phyloP scores from a whole-genome alignment of 2,797 vertebrate genomes.

The Sebastes jordani region DNA sequence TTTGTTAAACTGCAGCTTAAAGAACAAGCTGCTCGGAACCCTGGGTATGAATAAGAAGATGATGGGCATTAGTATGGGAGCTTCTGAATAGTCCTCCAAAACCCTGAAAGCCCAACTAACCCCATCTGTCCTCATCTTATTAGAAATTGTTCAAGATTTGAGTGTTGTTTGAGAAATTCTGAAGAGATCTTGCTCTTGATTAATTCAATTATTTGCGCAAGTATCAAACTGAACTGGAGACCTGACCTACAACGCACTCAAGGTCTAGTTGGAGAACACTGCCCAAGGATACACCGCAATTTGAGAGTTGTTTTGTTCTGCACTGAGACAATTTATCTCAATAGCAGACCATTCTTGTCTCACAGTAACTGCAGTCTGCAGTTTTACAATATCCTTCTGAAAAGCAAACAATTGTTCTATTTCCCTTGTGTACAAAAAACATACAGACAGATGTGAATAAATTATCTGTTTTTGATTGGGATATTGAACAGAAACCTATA shows the following conservation, averaged over 20 bases:
- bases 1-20: too few species aligned
- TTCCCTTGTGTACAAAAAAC: background rate
- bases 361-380: background rate
- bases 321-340: background rate
- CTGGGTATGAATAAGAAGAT: background rate
- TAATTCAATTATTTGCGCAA: conserved; percentile 21
- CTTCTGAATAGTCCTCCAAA: background rate
- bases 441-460: conserved; percentile 2
- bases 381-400: conserved; percentile 14
- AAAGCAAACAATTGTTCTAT: conserved; percentile 4
- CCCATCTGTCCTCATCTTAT: background rate
- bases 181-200: conserved; percentile 1
- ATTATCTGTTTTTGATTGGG: background rate
- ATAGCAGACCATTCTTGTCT: conserved; percentile 1
- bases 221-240: conserved; percentile 5
- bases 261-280: background rate
- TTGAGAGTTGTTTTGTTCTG: background rate
- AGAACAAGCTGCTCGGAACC: conserved; percentile 4
- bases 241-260: background rate
- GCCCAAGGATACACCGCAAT: conserved; percentile 7
- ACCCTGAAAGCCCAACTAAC: background rate
- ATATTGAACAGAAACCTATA: background rate
- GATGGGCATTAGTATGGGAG: background rate
- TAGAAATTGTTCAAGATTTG: background rate
- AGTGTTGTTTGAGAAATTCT: background rate